Conservation (phyloP, 2,888 invertebrate genomes). For the Calephelis perditalis region DNA sequence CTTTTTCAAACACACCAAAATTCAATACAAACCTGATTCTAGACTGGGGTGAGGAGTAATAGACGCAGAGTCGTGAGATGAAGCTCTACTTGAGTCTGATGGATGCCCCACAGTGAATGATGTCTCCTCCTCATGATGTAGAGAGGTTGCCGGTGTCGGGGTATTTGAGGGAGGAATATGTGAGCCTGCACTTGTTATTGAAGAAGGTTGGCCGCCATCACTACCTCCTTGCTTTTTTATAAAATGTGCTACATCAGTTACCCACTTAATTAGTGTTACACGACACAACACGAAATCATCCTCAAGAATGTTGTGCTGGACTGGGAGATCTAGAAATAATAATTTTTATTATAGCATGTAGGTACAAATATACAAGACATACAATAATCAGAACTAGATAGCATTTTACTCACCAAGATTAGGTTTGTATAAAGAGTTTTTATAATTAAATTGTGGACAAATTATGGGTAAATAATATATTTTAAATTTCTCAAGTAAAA, state of each 20-base stretch:
- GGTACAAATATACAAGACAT: neutral
- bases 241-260: constrained; percentile 90
- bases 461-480: constrained; percentile 92
- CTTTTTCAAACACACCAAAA: neutral
- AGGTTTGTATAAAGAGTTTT: constrained; percentile 89
- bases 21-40: constrained; percentile 72
- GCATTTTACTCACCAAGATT: constrained; percentile 79
- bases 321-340: constrained; percentile 81
- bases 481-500: constrained; percentile 94
- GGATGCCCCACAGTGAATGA: constrained; percentile 68
- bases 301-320: constrained; percentile 84
- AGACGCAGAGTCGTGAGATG: constrained; percentile 68
- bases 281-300: constrained; percentile 84
- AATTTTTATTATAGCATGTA: neutral
- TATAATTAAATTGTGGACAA: constrained; percentile 90
- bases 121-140: constrained; percentile 70
- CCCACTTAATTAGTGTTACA: constrained; percentile 93
- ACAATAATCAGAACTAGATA: too few species aligned
- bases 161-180: constrained; percentile 59
- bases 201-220: constrained; percentile 66
- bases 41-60: constrained; percentile 79
- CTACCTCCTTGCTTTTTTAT: constrained; percentile 80
- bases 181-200: constrained; percentile 65
- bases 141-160: constrained; percentile 57
- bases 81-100: constrained; percentile 70